These are phyloP conservation scores for Cyrtorhinus lividipennis DNA, from an alignment of 1,140 invertebrate genomes.

Conservation along the genomic window DNA sequence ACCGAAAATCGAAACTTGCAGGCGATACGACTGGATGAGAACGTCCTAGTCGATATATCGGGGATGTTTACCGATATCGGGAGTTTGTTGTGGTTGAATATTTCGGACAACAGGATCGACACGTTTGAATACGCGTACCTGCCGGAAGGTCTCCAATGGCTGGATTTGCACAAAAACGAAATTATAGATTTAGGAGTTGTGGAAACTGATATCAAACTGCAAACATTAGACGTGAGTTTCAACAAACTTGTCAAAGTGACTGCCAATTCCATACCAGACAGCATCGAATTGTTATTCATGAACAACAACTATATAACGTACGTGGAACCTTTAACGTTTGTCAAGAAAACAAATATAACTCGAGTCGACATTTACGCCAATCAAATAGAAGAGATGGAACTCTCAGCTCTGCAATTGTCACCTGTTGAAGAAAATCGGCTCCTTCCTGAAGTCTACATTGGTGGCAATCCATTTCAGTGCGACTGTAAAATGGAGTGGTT, in stretches of 20 bases:
- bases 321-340: slow-evolving; percentile 67
- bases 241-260: slow-evolving; percentile 61
- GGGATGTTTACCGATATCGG: slow-evolving; percentile 69
- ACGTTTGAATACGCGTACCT: slow-evolving; percentile 83
- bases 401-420: slow-evolving; percentile 57
- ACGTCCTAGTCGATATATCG: slow-evolving; percentile 68
- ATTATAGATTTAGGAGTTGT: slow-evolving; percentile 58
- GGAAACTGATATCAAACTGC: slow-evolving; percentile 49
- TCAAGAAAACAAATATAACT: slow-evolving; percentile 66
- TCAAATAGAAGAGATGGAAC: slow-evolving; percentile 64
- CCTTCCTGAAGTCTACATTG: slow-evolving; percentile 72
- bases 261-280: slow-evolving; percentile 53
- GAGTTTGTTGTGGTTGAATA: slow-evolving; percentile 73
- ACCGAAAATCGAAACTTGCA: slow-evolving; percentile 61
- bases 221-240: slow-evolving; percentile 67
- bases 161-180: slow-evolving; percentile 80
- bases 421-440: slow-evolving; percentile 49
- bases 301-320: slow-evolving; percentile 67
- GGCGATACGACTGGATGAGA: slow-evolving; percentile 73
- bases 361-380: slow-evolving; percentile 74
- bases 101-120: slow-evolving; percentile 76
- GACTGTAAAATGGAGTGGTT: slow-evolving; percentile 82
- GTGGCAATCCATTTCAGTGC: slow-evolving; percentile 73
- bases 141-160: slow-evolving; percentile 65
- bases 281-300: slow-evolving; percentile 60